These are phyloP conservation scores for Hypanus sabinus DNA, from an alignment of 2,113 vertebrate species.

Conservation along the genomic window DNA sequence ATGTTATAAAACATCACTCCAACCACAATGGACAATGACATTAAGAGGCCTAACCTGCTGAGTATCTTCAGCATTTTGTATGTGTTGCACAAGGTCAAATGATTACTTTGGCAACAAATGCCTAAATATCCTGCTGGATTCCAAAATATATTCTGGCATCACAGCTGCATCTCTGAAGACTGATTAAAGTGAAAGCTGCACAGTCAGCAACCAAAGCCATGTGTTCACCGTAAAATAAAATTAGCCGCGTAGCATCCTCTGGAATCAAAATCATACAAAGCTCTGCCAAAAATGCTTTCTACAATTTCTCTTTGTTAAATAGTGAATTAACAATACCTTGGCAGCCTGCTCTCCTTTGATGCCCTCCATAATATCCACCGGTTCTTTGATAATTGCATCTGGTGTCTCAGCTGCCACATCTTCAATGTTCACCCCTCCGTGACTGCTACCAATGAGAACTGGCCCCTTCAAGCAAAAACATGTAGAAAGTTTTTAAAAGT, in stretches of 20 bases:
- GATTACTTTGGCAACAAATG: not conserved
- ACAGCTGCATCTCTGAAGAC: not conserved
- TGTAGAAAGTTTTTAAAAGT: not conserved
- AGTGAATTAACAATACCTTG: constrained; percentile 19
- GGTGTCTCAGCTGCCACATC: constrained; percentile 39
- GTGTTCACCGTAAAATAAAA: not conserved
- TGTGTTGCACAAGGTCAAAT: not conserved
- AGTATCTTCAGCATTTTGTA: no score
- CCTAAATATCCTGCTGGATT: not conserved
- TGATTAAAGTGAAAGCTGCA: not conserved
- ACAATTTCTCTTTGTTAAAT: not conserved
- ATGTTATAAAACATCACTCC: not conserved
- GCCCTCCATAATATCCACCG: constrained; percentile 39
- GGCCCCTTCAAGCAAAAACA: constrained; percentile 25
- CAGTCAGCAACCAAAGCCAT: not conserved
- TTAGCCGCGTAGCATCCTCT: not conserved
- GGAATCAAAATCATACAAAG: not conserved
- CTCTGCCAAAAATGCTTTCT: not conserved
- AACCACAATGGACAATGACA: not conserved
- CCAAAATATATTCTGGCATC: not conserved
- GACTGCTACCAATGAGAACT: constrained; percentile 38
- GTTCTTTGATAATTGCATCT: constrained; percentile 38
- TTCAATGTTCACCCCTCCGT: constrained; percentile 39
- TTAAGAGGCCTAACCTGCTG: no score
- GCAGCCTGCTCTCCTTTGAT: constrained; percentile 37